Conservation (phyloP, 2,888 invertebrate genomes). For the Podotricha telesiphe region DNA sequence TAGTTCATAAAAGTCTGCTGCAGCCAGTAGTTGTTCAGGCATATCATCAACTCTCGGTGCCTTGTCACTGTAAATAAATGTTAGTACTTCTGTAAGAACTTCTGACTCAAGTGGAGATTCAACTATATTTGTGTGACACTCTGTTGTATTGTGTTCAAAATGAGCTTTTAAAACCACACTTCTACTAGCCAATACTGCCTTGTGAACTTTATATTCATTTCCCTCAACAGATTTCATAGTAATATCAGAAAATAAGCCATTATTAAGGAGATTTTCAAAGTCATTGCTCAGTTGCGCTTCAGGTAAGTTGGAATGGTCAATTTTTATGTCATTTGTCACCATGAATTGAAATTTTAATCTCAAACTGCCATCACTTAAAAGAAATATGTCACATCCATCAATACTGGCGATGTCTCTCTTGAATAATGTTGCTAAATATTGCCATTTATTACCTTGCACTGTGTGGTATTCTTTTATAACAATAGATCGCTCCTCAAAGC, state of each 20-base stretch:
- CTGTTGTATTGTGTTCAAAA: slow-evolving; percentile 75
- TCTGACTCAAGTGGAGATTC: slow-evolving; percentile 72
- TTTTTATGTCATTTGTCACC: slow-evolving; percentile 72
- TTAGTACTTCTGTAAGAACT: slow-evolving; percentile 68
- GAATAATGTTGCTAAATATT: slow-evolving; percentile 71
- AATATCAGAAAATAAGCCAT: slow-evolving; percentile 72
- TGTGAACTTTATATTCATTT: slow-evolving; percentile 71
- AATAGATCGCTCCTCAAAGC: slow-evolving; percentile 74
- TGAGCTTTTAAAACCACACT: slow-evolving; percentile 75
- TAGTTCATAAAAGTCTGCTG: slow-evolving; percentile 76
- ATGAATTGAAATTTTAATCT: slow-evolving; percentile 73
- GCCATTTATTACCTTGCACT: slow-evolving; percentile 75
- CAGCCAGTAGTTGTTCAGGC: slow-evolving; percentile 72
- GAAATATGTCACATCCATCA: slow-evolving; percentile 64
- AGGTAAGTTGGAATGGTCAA: slow-evolving; percentile 60
- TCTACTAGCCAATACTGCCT: slow-evolving; percentile 72
- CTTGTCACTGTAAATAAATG: slow-evolving; percentile 75
- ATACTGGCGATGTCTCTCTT: slow-evolving; percentile 68
- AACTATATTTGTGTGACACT: slow-evolving; percentile 69
- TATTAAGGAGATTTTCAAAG: slow-evolving; percentile 68
- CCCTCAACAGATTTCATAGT: slow-evolving; percentile 71
- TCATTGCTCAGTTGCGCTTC: slow-evolving; percentile 70
- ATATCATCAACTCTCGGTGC: slow-evolving; percentile 73
- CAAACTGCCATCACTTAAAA: slow-evolving; percentile 73
- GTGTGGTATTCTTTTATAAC: slow-evolving; percentile 74